These are phyloP conservation scores for Caenorhabditis sp. DNA, from an alignment of 2,888 invertebrate genomes.

Conservation along the genomic window DNA sequence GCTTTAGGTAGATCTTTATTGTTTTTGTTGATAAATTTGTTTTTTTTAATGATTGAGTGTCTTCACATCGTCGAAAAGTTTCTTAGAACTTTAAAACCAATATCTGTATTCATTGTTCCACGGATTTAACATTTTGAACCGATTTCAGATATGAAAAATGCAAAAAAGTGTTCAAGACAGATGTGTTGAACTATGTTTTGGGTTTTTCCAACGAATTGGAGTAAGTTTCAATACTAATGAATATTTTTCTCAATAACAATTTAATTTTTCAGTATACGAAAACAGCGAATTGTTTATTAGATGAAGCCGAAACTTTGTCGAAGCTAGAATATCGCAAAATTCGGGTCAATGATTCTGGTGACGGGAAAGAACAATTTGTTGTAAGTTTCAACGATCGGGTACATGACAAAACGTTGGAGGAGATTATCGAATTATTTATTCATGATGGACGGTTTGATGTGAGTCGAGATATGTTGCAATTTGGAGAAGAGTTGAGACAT, in stretches of 20 bases:
- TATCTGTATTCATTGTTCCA: no score
- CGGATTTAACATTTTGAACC: no score
- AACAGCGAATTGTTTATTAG: background rate
- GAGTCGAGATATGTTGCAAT: conserved; percentile 17
- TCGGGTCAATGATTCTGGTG: background rate
- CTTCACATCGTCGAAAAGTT: background rate
- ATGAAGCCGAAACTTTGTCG: conserved; percentile 5
- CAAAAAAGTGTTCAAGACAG: conserved; percentile 2
- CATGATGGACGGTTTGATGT: conserved; percentile 31
- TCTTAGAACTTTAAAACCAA: background rate
- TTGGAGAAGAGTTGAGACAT: conserved; percentile 34
- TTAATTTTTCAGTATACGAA: conserved; percentile 9
- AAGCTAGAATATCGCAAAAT: background rate
- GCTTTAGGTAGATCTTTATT: conserved; percentile 4
- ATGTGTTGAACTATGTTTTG: conserved; percentile 13
- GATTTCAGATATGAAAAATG: background rate
- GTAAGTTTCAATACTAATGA: conserved; percentile 30
- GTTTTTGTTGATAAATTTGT: conserved; percentile 9
- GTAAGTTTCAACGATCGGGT: conserved; percentile 37
- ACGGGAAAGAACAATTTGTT: conserved; percentile 4
- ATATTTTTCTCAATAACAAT: background rate
- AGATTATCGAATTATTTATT: conserved; percentile 26
- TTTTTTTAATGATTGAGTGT: conserved; percentile 1
- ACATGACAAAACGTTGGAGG: conserved; percentile 40
- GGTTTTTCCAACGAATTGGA: conserved; percentile 28